Percentiles rank a stretch among this genome's conserved stretches.
These are phyloP conservation scores for Zapornia atra DNA, from an alignment of 2,113 vertebrate species.

Conservation along the genomic window DNA sequence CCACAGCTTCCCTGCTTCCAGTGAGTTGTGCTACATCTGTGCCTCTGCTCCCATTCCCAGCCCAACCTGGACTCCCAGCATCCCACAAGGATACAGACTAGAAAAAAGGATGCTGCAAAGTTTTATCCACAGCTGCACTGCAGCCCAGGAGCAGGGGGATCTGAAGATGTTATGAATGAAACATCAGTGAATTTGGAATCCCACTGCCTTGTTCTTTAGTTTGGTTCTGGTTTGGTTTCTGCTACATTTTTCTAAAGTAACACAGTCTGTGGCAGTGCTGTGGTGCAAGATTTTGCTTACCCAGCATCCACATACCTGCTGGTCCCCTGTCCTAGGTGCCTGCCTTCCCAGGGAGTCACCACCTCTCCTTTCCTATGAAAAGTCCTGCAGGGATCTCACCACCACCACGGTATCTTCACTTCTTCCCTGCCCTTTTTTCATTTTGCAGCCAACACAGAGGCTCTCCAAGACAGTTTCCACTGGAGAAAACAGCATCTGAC, in stretches of 20 bases:
- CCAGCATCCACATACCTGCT: neutral
- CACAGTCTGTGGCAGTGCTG: neutral
- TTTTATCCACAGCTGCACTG: neutral
- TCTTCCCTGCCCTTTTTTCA: neutral
- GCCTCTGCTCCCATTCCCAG: neutral
- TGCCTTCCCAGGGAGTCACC: neutral
- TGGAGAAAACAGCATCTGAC: neutral
- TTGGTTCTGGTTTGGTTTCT: neutral
- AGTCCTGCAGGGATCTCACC: neutral
- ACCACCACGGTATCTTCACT: neutral
- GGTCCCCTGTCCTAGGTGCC: neutral
- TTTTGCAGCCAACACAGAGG: neutral
- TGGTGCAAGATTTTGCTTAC: neutral
- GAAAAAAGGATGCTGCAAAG: neutral
- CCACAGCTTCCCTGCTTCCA: neutral
- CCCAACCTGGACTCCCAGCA: neutral
- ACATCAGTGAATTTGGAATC: neutral
- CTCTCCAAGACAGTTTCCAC: neutral
- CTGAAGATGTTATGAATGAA: neutral
- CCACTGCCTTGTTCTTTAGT: neutral
- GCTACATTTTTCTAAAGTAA: neutral
- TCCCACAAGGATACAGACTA: neutral
- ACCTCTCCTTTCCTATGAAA: neutral
- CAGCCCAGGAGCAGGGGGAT: neutral
- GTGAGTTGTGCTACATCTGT: accelerated